Percentiles rank a stretch among this genome's conserved stretches.
These are phyloP conservation scores for Oncorhynchus kisutch DNA, from an alignment of 2,113 vertebrate species.

Conservation along the genomic window DNA sequence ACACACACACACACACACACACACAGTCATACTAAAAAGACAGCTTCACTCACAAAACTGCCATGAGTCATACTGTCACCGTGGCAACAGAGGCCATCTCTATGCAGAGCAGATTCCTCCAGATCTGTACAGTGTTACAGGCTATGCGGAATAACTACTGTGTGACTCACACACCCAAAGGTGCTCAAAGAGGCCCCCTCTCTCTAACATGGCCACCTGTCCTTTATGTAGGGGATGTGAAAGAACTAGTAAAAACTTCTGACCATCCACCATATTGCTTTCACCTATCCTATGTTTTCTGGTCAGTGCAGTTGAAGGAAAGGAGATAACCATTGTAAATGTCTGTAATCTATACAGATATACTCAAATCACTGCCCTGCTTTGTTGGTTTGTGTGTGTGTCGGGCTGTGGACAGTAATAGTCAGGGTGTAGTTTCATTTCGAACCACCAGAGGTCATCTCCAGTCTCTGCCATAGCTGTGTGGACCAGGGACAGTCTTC, in stretches of 20 bases:
- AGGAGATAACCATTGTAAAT: conserved; percentile 22
- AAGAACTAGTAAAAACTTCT: no score
- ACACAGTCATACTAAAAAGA: not conserved
- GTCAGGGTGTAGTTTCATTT: conserved; percentile 37
- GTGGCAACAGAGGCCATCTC: conserved; percentile 74
- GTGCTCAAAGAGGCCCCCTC: no score
- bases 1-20: not conserved
- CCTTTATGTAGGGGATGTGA: no score
- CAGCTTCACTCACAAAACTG: conserved; percentile 62
- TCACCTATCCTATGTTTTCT: no score
- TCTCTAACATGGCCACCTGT: no score
- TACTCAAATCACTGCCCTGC: conserved; percentile 10
- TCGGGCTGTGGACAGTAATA: conserved; percentile 1
- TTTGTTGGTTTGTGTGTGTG: conserved; percentile 5
- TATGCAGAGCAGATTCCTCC: conserved; percentile 70
- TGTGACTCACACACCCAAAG: not conserved
- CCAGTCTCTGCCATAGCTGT: conserved; percentile 27
- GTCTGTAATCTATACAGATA: conserved; percentile 40
- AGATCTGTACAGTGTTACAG: conserved; percentile 48
- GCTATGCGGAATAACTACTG: conserved; percentile 30
- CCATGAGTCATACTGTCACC: conserved; percentile 77
- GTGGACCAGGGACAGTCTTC: not conserved
- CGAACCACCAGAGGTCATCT: conserved; percentile 72
- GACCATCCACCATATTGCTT: no score
- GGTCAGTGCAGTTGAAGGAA: no score